A percentile compares a stretch with the other conserved stretches of the same genome.
phyloP scores from a whole-genome alignment of 1,140 invertebrate genomes.

The Trachelipus rathkii region DNA sequence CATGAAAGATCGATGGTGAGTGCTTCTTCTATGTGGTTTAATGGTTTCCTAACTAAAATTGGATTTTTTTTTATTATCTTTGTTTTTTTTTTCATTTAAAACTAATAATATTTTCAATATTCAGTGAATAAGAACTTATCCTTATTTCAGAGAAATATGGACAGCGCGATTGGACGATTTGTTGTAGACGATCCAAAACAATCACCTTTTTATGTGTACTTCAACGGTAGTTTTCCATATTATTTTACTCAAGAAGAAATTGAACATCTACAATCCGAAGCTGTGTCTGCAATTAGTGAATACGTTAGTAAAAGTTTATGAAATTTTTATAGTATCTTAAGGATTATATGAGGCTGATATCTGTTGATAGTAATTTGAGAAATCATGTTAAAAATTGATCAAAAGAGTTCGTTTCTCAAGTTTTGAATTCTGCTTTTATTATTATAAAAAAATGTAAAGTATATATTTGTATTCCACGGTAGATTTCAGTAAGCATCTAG shows the following conservation, averaged over 20 bases:
- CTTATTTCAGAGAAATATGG: not conserved
- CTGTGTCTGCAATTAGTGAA: not conserved
- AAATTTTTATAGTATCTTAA: too few relatives aligned
- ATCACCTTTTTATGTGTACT: conserved; percentile 23
- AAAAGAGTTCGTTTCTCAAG: too few relatives aligned
- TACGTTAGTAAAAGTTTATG: too few relatives aligned
- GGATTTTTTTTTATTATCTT: not conserved
- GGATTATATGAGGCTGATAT: too few relatives aligned
- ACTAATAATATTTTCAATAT: not conserved
- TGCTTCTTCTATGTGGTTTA: too few relatives aligned
- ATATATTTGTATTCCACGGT: too few relatives aligned
- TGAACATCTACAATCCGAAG: conserved; percentile 13
- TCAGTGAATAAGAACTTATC: not conserved
- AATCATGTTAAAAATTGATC: too few relatives aligned
- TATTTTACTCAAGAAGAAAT: conserved; percentile 30
- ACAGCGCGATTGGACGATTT: conserved; percentile 16
- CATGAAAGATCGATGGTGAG: conserved; percentile 47
- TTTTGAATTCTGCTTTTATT: too few relatives aligned
- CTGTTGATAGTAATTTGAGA: too few relatives aligned
- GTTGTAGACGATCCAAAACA: conserved; percentile 27
- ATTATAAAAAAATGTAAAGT: too few relatives aligned
- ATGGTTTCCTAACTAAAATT: too few relatives aligned
- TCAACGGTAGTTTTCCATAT: conserved; percentile 18
- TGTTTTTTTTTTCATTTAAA: not conserved
- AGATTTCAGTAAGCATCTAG: too few relatives aligned